Conservation (phyloP, 2,113 vertebrate genomes). For the Origma solitaria region DNA sequence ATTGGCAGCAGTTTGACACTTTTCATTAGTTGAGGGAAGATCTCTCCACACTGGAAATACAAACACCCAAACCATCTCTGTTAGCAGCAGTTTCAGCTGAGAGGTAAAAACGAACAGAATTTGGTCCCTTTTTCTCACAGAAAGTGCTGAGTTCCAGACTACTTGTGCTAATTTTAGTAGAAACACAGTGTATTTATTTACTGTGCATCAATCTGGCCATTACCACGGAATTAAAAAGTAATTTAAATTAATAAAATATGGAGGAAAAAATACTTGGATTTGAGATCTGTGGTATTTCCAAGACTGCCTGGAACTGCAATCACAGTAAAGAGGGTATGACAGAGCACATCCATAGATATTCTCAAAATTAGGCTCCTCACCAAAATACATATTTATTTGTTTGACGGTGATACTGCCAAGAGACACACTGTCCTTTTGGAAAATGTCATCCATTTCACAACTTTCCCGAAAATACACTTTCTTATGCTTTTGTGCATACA, state of each 20-base stretch:
- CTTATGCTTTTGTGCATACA: not conserved
- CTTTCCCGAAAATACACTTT: not conserved
- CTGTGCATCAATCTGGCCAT: not conserved
- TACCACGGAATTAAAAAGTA: not conserved
- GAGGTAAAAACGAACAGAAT: not conserved
- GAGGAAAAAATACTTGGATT: not conserved
- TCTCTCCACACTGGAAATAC: not conserved
- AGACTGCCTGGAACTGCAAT: not conserved
- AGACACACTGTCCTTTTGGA: constrained; percentile 15
- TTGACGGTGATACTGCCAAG: not conserved
- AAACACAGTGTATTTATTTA: not conserved
- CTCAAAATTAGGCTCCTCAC: constrained; percentile 1
- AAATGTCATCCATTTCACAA: constrained; percentile 28
- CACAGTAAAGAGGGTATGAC: not conserved
- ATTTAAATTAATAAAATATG: not conserved
- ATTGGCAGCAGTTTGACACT: not conserved
- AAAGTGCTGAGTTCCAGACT: not conserved
- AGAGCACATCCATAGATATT: not conserved
- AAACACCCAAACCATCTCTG: not conserved
- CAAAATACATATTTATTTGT: constrained; percentile 42
- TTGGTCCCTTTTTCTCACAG: not conserved
- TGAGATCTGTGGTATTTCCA: not conserved
- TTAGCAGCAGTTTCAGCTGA: not conserved
- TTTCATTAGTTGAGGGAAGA: not conserved
- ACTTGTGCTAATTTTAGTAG: not conserved